Conservation (phyloP, 30 jellyfish, hydroid and myxozoan species). For the Chrysaora quinquecirrha region DNA sequence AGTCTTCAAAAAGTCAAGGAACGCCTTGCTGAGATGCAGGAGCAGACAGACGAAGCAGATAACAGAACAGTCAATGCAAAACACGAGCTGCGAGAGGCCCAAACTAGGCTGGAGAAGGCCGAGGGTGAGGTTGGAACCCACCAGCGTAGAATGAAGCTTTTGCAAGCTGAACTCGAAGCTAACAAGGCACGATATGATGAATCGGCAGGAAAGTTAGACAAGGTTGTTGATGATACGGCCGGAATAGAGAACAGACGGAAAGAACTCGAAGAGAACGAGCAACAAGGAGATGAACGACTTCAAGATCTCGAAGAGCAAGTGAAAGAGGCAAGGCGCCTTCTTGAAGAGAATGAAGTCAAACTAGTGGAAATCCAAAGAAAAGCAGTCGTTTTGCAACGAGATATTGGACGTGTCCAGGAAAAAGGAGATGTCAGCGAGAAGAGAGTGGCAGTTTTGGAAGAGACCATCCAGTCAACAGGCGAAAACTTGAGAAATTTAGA, state of each 20-base stretch:
- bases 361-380: constrained; percentile 78
- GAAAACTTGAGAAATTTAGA: constrained; percentile 78
- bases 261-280: constrained; percentile 85
- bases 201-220: constrained; percentile 53
- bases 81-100: constrained; percentile 84
- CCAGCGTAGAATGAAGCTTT: constrained; percentile 73
- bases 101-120: constrained; percentile 84
- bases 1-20: constrained; percentile 79
- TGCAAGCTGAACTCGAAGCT: constrained; percentile 60
- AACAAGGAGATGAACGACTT: constrained; percentile 88
- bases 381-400: constrained; percentile 83
- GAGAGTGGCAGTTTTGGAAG: constrained; percentile 75
- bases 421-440: constrained; percentile 71
- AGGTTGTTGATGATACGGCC: constrained; percentile 48
- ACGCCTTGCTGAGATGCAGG: constrained; percentile 75
- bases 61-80: constrained; percentile 79
- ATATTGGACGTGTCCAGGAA: constrained; percentile 59
- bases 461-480: constrained; percentile 76
- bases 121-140: constrained; percentile 88
- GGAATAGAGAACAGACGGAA: constrained; percentile 67
- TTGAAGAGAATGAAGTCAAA: constrained; percentile 82
- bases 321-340: constrained; percentile 70
- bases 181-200: constrained; percentile 61
- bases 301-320: constrained; percentile 81
- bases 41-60: constrained; percentile 90